Evolutionary conservation across 2,113 vertebrate species (phyloP), one percentile per base, ranked within the genome.

Genomic region (Bucco capensis): DNA sequence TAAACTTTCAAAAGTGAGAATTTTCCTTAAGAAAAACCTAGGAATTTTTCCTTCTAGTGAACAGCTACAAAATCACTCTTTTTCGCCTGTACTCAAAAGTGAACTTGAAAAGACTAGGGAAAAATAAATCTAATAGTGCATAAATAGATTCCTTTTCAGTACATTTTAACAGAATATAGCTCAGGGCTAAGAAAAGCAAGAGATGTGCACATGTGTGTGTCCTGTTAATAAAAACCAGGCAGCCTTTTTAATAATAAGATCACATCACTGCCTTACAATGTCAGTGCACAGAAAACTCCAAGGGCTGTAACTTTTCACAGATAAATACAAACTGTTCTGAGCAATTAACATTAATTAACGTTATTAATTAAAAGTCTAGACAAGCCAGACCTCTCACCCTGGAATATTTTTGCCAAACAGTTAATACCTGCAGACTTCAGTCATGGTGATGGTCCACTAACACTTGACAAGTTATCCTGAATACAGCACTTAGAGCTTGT

Each of bases 361-460:
- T 78, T 75, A 56, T 83, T 92, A 91, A 92, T 86, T 91, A 80
- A 62, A 83, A 88, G 82, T 89, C 66, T 75, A 70, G 65, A 81
- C 79, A 83, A 79, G 74, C 37, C 83, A 82, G 75, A 77, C 64
- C 61, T 86, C 60, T 66, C 54, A 49, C 57, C 51, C 66, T 46
- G 42, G 33, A 23, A 61, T 40, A 54, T 67, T 85, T 67, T 25
- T 80, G 58, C 57, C 44, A 16, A 93, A 44, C 27, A 51, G 35
- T 62, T 60, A 77, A 74, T 81, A 92, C 87, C 57, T 60, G 85
- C 23, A 74, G 83, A 57, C 69, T 69, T 64, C 38, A 94, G n/a
- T 8, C 71, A 77, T 54, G 69, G 40, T 47, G 94, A 54, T 1
- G 35, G 70, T 95, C 89, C 69, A 73, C 30, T 40, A 74, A 46